Conservation (phyloP, 2,113 vertebrate genomes). For the Turnix velox region DNA sequence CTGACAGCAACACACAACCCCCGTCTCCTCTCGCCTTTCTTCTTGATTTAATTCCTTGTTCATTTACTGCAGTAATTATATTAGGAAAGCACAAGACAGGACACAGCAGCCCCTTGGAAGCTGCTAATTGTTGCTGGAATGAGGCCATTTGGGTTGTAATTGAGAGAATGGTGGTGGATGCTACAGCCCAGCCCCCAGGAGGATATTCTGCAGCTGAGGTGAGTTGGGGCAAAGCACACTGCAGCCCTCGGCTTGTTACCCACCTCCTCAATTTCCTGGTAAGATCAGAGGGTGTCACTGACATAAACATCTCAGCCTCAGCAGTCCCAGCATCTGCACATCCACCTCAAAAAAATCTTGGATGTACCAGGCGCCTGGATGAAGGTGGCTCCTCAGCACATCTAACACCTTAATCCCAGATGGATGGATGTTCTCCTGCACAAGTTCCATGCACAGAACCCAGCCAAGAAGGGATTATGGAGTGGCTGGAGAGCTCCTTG, state of each 20-base stretch:
- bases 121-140: slow-evolving; percentile 2
- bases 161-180: neutral
- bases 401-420: neutral
- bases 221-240: neutral
- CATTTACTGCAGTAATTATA: neutral
- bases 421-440: neutral
- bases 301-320: neutral
- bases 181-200: neutral
- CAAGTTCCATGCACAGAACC: accelerated
- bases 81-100: neutral
- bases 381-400: neutral
- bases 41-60: neutral
- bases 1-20: neutral
- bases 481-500: neutral
- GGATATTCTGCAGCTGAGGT: neutral
- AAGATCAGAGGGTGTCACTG: neutral
- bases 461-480: too few relatives aligned
- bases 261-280: neutral
- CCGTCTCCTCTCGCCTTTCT: neutral
- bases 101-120: neutral
- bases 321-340: neutral
- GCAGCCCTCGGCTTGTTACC: neutral
- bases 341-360: neutral
- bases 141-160: neutral
- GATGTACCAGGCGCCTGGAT: neutral